Conservation (phyloP, 2,113 vertebrate species). For the Stegastes partitus region DNA sequence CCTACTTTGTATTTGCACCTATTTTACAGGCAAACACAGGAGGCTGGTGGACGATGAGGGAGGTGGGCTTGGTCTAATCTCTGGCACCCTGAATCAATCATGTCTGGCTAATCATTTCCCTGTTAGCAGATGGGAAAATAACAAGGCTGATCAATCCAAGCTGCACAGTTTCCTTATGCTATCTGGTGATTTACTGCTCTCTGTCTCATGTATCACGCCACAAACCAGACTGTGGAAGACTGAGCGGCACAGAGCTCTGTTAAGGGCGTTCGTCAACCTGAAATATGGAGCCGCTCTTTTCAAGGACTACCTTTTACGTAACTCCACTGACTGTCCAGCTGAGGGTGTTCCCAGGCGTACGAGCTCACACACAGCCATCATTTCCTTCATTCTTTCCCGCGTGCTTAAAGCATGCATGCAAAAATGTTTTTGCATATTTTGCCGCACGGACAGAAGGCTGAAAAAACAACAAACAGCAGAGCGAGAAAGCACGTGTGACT, state of each 20-base stretch:
- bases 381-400: constrained; percentile 27
- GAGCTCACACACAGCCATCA: constrained; percentile 25
- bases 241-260: constrained; percentile 39
- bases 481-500: constrained; percentile 24
- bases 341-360: constrained; percentile 42
- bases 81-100: constrained; percentile 69
- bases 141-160: constrained; percentile 77
- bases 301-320: constrained; percentile 35
- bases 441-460: neutral
- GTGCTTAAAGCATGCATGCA: neutral
- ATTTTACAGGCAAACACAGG: constrained; percentile 10
- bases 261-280: constrained; percentile 32
- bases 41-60: constrained; percentile 8
- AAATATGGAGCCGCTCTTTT: constrained; percentile 39
- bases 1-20: too few relatives aligned
- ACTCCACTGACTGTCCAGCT: constrained; percentile 38
- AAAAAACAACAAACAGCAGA: constrained; percentile 19
- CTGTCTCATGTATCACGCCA: constrained; percentile 69
- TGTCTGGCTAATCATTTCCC: constrained; percentile 78
- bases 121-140: constrained; percentile 76
- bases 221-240: constrained; percentile 61
- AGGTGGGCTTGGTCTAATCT: constrained; percentile 45
- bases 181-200: constrained; percentile 74
- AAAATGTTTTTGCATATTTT: neutral
- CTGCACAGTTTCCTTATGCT: constrained; percentile 67